Conservation (phyloP, 1,140 invertebrate species). For the Diplogasteroides magnus region DNA sequence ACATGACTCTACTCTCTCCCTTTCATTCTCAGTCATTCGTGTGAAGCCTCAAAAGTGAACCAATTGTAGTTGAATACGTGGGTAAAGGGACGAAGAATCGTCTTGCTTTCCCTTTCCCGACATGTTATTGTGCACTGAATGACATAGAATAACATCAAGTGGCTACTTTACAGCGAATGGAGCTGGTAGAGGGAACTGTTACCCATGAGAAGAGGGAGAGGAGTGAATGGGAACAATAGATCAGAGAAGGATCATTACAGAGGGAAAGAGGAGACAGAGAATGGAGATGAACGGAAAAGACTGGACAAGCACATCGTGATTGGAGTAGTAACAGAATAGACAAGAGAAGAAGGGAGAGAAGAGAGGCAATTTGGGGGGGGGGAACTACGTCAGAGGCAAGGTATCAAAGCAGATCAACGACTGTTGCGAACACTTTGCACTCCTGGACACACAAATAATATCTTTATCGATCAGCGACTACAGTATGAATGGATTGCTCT, state of each 20-base stretch:
- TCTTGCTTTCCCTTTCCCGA: too few relatives aligned
- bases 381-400: neutral
- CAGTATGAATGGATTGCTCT: too few relatives aligned
- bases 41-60: neutral
- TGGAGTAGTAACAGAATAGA: neutral
- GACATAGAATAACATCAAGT: too few relatives aligned
- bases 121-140: too few relatives aligned
- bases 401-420: neutral
- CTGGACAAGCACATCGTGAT: neutral
- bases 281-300: neutral
- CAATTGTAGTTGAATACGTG: too few relatives aligned
- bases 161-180: too few relatives aligned
- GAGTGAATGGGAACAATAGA: neutral
- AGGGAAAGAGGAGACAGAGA: neutral
- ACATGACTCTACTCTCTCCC: neutral
- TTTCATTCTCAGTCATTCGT: neutral
- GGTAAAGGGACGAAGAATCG: too few relatives aligned
- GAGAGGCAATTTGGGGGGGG: neutral
- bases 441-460: neutral
- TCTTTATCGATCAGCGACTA: too few relatives aligned
- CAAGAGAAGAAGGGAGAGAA: neutral
- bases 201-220: constrained; percentile 3
- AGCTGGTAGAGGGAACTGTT: constrained; percentile 1
- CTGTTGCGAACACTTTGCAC: constrained; percentile 2
- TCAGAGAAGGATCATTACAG: neutral